These are phyloP conservation scores for Melanotaenia nigrans DNA, from an alignment of 2,797 vertebrate species.

Conservation along the genomic window DNA sequence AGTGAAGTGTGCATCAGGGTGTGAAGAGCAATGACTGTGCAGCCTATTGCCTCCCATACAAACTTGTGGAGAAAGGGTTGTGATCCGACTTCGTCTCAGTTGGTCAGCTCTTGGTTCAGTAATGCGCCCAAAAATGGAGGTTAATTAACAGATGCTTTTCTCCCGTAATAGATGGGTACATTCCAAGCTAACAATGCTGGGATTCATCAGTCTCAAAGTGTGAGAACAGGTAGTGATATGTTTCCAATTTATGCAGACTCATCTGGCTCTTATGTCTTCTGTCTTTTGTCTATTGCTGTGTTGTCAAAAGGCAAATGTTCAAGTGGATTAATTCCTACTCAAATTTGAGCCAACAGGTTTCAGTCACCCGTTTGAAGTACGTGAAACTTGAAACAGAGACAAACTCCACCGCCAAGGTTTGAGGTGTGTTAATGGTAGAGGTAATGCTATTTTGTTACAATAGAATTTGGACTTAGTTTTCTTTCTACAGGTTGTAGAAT, in stretches of 20 bases:
- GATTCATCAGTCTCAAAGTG: not conserved
- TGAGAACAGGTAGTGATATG: not conserved
- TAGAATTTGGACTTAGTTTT: not conserved
- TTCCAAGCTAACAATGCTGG: not conserved
- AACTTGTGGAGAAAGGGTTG: not conserved
- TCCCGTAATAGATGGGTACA: not conserved
- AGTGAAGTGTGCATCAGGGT: not conserved
- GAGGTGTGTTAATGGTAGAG: not conserved
- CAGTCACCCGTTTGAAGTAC: not conserved
- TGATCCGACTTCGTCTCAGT: not conserved
- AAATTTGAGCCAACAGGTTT: not conserved
- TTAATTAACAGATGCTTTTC: not conserved
- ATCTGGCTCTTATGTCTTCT: not conserved
- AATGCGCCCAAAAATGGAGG: not conserved
- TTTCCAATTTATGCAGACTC: not conserved
- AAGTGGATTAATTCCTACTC: not conserved
- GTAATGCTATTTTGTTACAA: not conserved
- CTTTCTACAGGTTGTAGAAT: not conserved
- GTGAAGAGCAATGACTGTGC: not conserved
- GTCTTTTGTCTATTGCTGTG: not conserved
- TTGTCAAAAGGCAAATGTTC: not conserved
- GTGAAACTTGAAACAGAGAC: constrained; percentile 1
- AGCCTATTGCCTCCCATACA: too few relatives aligned
- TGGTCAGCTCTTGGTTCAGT: not conserved
- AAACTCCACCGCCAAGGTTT: not conserved